Evolutionary conservation across 2,113 vertebrate species (phyloP).

Genomic region (Perca schrenkii): DNA sequence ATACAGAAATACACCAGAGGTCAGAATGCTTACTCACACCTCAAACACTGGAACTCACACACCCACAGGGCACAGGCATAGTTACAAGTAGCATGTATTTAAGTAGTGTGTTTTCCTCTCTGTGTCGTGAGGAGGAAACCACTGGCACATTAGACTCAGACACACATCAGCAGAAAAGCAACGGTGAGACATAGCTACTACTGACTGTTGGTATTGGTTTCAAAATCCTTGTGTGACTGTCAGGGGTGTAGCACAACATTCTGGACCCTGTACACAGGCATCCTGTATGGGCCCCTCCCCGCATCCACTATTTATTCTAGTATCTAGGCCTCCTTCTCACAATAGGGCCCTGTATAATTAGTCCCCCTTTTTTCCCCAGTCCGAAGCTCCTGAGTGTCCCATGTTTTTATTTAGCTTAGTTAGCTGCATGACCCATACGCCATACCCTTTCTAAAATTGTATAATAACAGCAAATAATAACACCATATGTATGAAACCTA

Average conservation of each 20-base stretch:
- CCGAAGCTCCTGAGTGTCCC: neutral
- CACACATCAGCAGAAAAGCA: conserved; percentile 38
- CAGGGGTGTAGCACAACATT: too few species aligned
- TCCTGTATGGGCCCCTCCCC: too few species aligned
- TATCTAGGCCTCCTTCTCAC: too few species aligned
- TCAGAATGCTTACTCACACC: conserved; percentile 22
- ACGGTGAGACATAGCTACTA: neutral
- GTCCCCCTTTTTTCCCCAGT: too few species aligned
- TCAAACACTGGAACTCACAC: conserved; percentile 14
- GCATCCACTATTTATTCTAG: too few species aligned
- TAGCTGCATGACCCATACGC: neutral
- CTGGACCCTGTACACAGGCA: too few species aligned
- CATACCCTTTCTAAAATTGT: neutral
- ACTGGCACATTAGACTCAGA: neutral
- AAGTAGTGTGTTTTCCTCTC: neutral
- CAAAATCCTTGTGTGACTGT: neutral
- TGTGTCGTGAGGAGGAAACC: neutral
- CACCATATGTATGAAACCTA: neutral
- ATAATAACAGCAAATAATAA: neutral
- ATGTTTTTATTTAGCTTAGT: neutral
- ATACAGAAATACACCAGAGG: conserved; percentile 27
- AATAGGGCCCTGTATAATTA: too few species aligned
- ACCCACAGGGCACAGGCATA: neutral
- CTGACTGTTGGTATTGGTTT: neutral
- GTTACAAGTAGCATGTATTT: conserved; percentile 1